Conservation (phyloP, 1,140 invertebrate species). For the Solenopsis invicta region DNA sequence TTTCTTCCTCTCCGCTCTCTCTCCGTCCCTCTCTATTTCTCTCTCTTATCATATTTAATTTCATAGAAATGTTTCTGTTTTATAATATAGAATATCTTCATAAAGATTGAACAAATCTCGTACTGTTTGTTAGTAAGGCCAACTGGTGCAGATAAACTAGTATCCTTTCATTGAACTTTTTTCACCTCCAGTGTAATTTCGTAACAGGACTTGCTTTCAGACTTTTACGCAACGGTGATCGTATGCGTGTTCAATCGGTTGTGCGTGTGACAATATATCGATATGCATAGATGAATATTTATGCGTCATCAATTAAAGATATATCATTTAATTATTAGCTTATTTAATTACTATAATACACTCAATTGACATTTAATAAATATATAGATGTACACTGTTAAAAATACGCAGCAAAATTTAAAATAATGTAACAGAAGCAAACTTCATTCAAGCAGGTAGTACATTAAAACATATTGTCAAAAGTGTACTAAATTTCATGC, state of each 20-base stretch:
- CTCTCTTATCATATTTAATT: background rate
- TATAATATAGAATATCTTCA: background rate
- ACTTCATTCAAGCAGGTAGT: too few species aligned
- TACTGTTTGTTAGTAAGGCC: background rate
- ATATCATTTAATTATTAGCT: slow-evolving; percentile 8
- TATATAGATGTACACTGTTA: background rate
- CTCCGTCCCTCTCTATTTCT: too few species aligned
- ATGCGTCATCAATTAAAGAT: background rate
- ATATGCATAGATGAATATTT: background rate
- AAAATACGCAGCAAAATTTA: too few species aligned
- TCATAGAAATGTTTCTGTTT: background rate
- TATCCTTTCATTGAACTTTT: slow-evolving; percentile 64
- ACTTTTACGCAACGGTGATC: slow-evolving; percentile 50
- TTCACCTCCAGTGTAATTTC: slow-evolving; percentile 58
- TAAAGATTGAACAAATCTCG: slow-evolving; percentile 8
- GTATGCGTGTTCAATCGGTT: slow-evolving; percentile 13
- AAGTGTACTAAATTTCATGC: too few species aligned
- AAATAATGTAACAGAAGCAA: too few species aligned
- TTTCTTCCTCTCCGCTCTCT: too few species aligned
- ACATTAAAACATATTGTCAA: too few species aligned
- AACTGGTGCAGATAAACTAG: slow-evolving; percentile 38
- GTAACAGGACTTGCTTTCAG: slow-evolving; percentile 58
- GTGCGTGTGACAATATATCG: slow-evolving; percentile 23
- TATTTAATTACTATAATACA: background rate
- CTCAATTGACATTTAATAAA: background rate